A percentile compares a stretch with the other conserved stretches of the same genome.
These are phyloP conservation scores for Agapornis canus DNA, from an alignment of 2,797 vertebrate genomes.

Conservation along the genomic window DNA sequence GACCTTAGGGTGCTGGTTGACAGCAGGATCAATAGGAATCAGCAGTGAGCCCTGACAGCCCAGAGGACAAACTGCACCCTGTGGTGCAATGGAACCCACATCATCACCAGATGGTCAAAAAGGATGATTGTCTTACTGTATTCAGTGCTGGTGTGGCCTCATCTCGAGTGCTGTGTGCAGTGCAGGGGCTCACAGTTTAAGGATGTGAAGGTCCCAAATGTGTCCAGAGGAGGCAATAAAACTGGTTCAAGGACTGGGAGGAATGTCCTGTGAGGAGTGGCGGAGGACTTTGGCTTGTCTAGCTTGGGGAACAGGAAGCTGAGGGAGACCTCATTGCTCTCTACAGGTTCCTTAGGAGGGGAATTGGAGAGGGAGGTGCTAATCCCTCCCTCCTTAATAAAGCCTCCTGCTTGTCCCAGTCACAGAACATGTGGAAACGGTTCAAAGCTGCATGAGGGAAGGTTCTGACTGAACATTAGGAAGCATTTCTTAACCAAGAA, in stretches of 20 bases:
- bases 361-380: not conserved
- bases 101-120: not conserved
- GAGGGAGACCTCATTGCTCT: not conserved
- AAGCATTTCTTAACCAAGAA: not conserved
- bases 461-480: not conserved
- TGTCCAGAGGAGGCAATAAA: accelerated
- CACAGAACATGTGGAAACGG: accelerated
- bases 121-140: not conserved
- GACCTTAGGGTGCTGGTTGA: accelerated
- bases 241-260: not conserved
- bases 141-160: accelerated
- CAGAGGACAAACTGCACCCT: accelerated
- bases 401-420: not conserved
- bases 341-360: not conserved
- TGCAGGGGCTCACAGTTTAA: not conserved
- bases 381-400: not conserved
- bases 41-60: not conserved
- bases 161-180: accelerated
- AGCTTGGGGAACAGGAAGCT: not conserved
- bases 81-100: not conserved
- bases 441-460: not conserved
- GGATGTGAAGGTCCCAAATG: not conserved
- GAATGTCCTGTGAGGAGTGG: accelerated
- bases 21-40: not conserved
- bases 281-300: not conserved